Conservation (phyloP, 2,797 vertebrate species). For the Morelia viridis region DNA sequence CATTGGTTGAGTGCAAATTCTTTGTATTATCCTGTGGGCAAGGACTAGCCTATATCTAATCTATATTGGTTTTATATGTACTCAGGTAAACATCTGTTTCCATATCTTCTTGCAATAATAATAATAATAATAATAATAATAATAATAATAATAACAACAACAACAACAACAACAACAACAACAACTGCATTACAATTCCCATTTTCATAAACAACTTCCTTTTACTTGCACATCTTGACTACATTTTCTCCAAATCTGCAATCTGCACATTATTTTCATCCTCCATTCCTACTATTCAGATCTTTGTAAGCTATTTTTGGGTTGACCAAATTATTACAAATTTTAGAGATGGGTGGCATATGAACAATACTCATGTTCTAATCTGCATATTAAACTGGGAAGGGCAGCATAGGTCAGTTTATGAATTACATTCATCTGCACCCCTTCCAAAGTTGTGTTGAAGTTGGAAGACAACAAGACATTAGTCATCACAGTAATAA, state of each 20-base stretch:
- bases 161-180: too few species aligned
- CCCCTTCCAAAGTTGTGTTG: background rate
- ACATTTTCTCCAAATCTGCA: background rate
- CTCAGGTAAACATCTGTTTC: background rate
- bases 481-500: background rate
- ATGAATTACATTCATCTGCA: background rate
- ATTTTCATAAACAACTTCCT: background rate
- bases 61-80: background rate
- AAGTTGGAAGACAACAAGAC: background rate
- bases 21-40: background rate
- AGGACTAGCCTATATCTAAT: background rate
- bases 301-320: background rate
- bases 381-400: background rate
- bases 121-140: too few species aligned
- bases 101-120: background rate
- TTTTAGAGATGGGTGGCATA: background rate
- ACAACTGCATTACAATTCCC: background rate
- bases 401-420: background rate
- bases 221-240: background rate
- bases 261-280: background rate
- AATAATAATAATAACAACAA: too few species aligned
- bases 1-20: background rate
- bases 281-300: background rate
- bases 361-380: background rate
- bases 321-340: background rate